A percentile compares a stretch with the other conserved stretches of the same genome.
These are phyloP conservation scores for Amblyornis subalaris DNA, from an alignment of 2,113 vertebrate genomes.

Conservation along the genomic window DNA sequence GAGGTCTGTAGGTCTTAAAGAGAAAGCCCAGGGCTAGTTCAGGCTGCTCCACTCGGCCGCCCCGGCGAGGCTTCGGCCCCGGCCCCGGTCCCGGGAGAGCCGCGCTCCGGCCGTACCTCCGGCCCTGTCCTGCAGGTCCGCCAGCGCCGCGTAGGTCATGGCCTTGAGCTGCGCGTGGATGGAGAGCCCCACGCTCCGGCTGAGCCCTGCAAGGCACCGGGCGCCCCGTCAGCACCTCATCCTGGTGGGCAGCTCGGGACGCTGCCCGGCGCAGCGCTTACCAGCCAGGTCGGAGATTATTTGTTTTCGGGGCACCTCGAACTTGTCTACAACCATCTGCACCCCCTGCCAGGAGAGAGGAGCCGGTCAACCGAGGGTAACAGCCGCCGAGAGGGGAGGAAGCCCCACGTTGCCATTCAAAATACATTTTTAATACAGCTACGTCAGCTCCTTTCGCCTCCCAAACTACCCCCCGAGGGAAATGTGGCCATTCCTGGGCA, in stretches of 20 bases:
- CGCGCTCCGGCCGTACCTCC: not conserved
- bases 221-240: not conserved
- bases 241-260: accelerated
- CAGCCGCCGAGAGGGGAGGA: not conserved
- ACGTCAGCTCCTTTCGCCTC: not conserved
- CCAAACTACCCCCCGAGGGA: not conserved
- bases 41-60: not conserved
- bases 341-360: slow-evolving; percentile 37
- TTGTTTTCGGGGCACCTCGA: slow-evolving; percentile 52
- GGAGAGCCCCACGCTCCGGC: slow-evolving; percentile 52
- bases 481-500: accelerated
- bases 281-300: slow-evolving; percentile 45
- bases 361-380: accelerated
- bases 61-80: not conserved
- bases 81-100: not conserved
- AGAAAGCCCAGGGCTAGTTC: slow-evolving; percentile 31
- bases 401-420: not conserved
- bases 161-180: slow-evolving; percentile 44
- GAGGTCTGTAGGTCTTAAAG: slow-evolving; percentile 65
- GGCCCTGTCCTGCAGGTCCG: slow-evolving; percentile 36
- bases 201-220: slow-evolving; percentile 31
- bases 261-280: not conserved
- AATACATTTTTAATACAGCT: not conserved
- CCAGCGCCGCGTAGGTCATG: slow-evolving; percentile 26
- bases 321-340: slow-evolving; percentile 58